Conservation (phyloP, 2,797 vertebrate species). For the Amphiprion clarkii region DNA sequence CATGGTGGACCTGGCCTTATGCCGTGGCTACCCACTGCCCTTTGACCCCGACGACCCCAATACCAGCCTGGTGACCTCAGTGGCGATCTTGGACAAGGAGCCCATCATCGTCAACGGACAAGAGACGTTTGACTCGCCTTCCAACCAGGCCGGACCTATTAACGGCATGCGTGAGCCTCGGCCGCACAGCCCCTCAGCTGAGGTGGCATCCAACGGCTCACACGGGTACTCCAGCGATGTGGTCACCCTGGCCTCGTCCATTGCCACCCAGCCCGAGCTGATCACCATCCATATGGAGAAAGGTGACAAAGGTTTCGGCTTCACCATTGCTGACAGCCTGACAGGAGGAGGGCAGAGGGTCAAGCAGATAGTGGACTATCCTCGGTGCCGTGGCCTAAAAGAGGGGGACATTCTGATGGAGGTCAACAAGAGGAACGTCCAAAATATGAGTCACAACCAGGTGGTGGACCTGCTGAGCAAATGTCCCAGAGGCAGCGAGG, state of each 20-base stretch:
- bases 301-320: conserved; percentile 98
- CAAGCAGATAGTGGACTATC: conserved; percentile 98
- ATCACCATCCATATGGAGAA: conserved; percentile 99
- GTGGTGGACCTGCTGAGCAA: conserved; percentile 99
- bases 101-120: conserved; percentile 98
- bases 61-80: conserved; percentile 97
- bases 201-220: conserved; percentile 83
- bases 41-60: conserved; percentile 99
- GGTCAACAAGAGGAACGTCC: conserved; percentile 98
- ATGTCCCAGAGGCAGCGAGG: conserved; percentile 95
- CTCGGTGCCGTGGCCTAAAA: conserved; percentile 94
- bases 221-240: conserved; percentile 93
- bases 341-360: conserved; percentile 95
- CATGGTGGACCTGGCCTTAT: conserved; percentile 97
- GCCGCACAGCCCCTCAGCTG: conserved; percentile 84
- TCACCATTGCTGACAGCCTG: conserved; percentile 97
- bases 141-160: conserved; percentile 78
- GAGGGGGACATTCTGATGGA: conserved; percentile 97
- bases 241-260: conserved; percentile 95
- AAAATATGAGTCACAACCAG: conserved; percentile 97
- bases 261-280: conserved; percentile 97
- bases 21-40: conserved; percentile 97
- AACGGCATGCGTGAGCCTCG: conserved; percentile 88
- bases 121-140: conserved; percentile 92
- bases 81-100: conserved; percentile 98